Conservation (phyloP, 2,888 invertebrate species). For the Cryptus viduatorius region DNA sequence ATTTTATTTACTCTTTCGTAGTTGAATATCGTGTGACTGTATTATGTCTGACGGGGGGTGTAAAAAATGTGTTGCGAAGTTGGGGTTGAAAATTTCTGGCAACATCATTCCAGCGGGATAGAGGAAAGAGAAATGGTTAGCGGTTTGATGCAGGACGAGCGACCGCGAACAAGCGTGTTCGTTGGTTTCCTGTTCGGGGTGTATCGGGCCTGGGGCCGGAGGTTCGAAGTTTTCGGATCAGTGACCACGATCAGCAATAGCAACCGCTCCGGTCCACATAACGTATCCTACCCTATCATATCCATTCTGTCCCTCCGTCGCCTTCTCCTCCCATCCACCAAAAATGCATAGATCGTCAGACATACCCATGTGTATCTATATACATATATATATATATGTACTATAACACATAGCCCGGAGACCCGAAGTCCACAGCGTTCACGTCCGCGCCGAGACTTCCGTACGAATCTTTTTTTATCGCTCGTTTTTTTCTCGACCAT, state of each 20-base stretch:
- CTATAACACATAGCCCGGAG: conserved; percentile 3
- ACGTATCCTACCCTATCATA: conserved; percentile 45
- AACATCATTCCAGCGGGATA: conserved; percentile 26
- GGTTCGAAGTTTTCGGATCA: conserved; percentile 64
- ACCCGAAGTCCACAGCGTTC: conserved; percentile 22
- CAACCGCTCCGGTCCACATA: conserved; percentile 42
- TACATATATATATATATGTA: neutral
- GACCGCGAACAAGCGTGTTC: conserved; percentile 40
- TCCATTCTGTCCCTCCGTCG: conserved; percentile 29
- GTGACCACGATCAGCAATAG: conserved; percentile 46
- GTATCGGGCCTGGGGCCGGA: conserved; percentile 32
- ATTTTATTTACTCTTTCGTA: neutral
- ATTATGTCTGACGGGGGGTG: neutral
- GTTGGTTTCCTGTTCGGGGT: conserved; percentile 39
- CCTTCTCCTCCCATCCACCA: neutral
- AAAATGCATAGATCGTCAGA: conserved; percentile 30
- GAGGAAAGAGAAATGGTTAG: conserved; percentile 53
- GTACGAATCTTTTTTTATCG: conserved; percentile 48
- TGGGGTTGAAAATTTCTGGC: conserved; percentile 41
- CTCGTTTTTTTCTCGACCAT: conserved; percentile 66
- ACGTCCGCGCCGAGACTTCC: conserved; percentile 31
- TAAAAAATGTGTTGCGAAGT: conserved; percentile 22
- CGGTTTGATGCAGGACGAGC: conserved; percentile 32
- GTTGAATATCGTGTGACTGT: neutral
- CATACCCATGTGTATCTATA: conserved; percentile 13